These are phyloP conservation scores for Pagetopsis macropterus DNA, from an alignment of 2,797 vertebrate genomes.

Conservation along the genomic window DNA sequence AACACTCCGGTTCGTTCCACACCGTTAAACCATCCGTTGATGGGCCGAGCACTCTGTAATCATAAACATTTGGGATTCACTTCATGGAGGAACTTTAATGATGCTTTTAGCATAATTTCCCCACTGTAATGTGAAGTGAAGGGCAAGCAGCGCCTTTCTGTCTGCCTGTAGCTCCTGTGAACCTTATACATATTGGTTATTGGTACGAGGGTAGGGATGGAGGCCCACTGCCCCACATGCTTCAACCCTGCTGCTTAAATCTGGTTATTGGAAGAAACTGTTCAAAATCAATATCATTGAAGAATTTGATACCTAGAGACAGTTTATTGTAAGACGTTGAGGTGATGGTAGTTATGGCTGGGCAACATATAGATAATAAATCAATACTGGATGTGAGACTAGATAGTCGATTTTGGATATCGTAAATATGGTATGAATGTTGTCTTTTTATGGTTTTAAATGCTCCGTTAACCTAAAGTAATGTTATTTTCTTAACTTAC, in stretches of 20 bases:
- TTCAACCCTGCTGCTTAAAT: conserved; percentile 5
- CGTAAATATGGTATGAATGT: too few species aligned
- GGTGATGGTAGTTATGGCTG: background rate
- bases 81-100: conserved; percentile 73
- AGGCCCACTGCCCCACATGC: conserved; percentile 23
- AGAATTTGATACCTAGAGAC: background rate
- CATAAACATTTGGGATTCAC: conserved; percentile 76
- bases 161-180: conserved; percentile 51
- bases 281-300: conserved; percentile 9
- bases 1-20: conserved; percentile 48
- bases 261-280: conserved; percentile 6
- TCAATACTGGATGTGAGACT: too few species aligned
- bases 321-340: background rate
- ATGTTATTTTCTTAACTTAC: too few species aligned
- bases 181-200: conserved; percentile 56
- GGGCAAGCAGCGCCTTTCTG: conserved; percentile 62
- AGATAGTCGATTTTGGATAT: too few species aligned
- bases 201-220: conserved; percentile 22
- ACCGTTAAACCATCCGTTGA: conserved; percentile 61
- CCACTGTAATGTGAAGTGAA: conserved; percentile 66
- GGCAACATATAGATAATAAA: too few species aligned
- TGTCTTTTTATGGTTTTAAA: too few species aligned
- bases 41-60: conserved; percentile 58
- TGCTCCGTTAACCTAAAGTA: too few species aligned
- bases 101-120: conserved; percentile 75